Percentiles rank a stretch among this genome's conserved stretches.
Conservation (phyloP, 2,888 invertebrate genomes). For the Acleris laterana region DNA sequence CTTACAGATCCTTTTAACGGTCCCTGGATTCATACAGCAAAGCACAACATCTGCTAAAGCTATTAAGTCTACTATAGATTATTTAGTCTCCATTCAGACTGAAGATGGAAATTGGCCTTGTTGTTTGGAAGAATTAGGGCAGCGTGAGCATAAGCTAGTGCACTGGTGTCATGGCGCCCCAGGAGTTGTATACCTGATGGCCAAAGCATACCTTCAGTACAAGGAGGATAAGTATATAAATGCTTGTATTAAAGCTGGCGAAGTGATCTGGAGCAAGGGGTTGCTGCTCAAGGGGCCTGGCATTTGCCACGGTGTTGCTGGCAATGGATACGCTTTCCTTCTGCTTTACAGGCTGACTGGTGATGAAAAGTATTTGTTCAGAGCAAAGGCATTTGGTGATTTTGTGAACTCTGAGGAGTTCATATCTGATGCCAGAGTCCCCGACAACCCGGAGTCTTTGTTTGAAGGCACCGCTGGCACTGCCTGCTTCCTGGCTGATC, state of each 20-base stretch:
- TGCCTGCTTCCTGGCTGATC: slow-evolving; percentile 91
- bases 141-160: slow-evolving; percentile 87
- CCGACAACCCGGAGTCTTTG: slow-evolving; percentile 92
- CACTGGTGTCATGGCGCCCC: slow-evolving; percentile 97
- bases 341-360: slow-evolving; percentile 90
- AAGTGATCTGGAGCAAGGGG: slow-evolving; percentile 93
- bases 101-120: slow-evolving; percentile 90
- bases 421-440: slow-evolving; percentile 87
- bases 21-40: slow-evolving; percentile 81
- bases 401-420: slow-evolving; percentile 89
- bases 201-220: slow-evolving; percentile 90
- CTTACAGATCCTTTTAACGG: slow-evolving; percentile 82
- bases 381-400: slow-evolving; percentile 90
- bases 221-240: slow-evolving; percentile 89
- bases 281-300: slow-evolving; percentile 94
- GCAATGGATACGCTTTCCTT: slow-evolving; percentile 92
- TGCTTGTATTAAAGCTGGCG: slow-evolving; percentile 87
- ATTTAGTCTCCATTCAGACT: slow-evolving; percentile 87
- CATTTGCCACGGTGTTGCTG: slow-evolving; percentile 94
- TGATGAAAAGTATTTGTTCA: slow-evolving; percentile 88
- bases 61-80: slow-evolving; percentile 87
- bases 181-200: slow-evolving; percentile 91
- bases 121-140: slow-evolving; percentile 87
- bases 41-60: slow-evolving; percentile 82
- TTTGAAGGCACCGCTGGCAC: slow-evolving; percentile 95